Evolutionary conservation across 2,113 vertebrate species (phyloP).

Genomic region (Ursus arctos): DNA sequence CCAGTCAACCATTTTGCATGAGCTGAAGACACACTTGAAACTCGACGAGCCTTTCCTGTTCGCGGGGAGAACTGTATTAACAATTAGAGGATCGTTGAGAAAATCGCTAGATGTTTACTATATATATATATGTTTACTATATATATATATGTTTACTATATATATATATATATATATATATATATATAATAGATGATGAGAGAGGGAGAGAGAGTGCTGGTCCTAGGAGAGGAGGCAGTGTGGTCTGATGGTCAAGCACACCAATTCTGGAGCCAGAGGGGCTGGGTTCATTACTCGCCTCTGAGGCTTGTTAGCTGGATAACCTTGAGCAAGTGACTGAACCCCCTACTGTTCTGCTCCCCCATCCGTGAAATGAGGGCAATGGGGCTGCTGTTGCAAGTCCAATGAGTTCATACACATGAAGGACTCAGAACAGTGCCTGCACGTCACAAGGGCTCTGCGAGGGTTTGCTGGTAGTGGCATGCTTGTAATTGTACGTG

Average conservation of each 20-base stretch:
- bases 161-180: fast-evolving
- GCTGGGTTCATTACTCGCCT: too few species aligned
- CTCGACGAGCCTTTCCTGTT: too few species aligned
- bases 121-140: too few species aligned
- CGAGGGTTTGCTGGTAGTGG: background rate
- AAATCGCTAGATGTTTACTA: background rate
- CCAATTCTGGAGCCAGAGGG: background rate
- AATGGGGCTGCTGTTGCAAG: too few species aligned
- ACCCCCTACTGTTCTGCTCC: background rate
- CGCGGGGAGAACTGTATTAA: background rate
- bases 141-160: too few species aligned
- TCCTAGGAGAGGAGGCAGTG: background rate
- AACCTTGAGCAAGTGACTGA: background rate
- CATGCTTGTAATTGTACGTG: too few species aligned
- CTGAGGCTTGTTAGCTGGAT: background rate
- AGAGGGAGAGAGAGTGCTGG: background rate
- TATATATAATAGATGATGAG: background rate
- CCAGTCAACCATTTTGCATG: background rate
- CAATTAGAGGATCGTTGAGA: background rate
- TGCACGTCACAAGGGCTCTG: background rate
- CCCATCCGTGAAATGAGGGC: background rate
- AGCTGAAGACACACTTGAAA: background rate
- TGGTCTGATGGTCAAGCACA: too few species aligned
- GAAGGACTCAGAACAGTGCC: background rate
- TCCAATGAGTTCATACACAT: background rate